phyloP scores from a whole-genome alignment of 2,888 invertebrate genomes.

The Amorpha juglandis region DNA sequence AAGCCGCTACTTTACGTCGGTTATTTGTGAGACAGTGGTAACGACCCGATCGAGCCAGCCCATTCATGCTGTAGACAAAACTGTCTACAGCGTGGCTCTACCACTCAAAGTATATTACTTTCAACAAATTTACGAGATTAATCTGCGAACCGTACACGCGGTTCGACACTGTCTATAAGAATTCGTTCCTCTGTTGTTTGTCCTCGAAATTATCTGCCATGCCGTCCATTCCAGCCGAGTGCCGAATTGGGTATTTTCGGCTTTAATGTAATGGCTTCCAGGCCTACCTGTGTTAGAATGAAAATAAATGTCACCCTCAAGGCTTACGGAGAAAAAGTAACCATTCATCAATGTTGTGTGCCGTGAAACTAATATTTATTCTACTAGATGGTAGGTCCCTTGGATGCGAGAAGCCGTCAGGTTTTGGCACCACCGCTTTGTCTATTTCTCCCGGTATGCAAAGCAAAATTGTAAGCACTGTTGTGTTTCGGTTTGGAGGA shows the following conservation, averaged over 20 bases:
- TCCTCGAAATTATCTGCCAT: constrained; percentile 44
- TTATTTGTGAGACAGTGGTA: no score
- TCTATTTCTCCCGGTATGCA: no score
- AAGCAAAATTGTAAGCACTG: no score
- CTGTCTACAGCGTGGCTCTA: no score
- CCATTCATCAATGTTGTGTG: constrained; percentile 1
- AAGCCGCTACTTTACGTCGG: no score
- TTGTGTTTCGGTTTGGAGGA: no score
- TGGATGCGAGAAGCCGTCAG: no score
- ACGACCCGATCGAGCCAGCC: no score
- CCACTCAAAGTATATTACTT: no score
- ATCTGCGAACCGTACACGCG: constrained; percentile 18
- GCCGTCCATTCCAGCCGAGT: constrained; percentile 41
- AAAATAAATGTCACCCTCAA: constrained; percentile 38
- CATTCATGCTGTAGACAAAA: no score
- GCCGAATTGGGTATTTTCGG: constrained; percentile 45
- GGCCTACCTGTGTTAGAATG: constrained; percentile 39
- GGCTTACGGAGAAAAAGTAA: constrained; percentile 30
- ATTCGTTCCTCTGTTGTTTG: constrained; percentile 41
- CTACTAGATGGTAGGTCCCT: no score
- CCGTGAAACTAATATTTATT: not conserved
- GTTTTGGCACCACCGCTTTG: no score
- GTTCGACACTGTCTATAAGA: constrained; percentile 35
- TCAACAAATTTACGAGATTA: not conserved
- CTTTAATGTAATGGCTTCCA: constrained; percentile 42